Percentiles rank a stretch among this genome's conserved stretches.
phyloP scores from a whole-genome alignment of 2,113 vertebrate species.

The Blennius ocellaris region DNA sequence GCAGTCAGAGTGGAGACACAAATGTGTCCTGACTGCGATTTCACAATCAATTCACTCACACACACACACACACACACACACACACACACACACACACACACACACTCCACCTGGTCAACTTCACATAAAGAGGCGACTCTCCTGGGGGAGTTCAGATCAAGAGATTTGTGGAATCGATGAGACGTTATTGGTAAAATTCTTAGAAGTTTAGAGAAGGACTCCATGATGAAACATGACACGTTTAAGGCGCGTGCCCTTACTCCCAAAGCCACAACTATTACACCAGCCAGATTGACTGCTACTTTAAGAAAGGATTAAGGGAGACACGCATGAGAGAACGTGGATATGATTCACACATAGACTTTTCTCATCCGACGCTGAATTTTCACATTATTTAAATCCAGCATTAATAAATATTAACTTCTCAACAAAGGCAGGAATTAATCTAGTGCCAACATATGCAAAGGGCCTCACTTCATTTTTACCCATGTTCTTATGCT shows the following conservation, averaged over 20 bases:
- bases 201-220: constrained; percentile 29
- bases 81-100: background rate
- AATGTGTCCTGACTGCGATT: constrained; percentile 40
- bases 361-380: background rate
- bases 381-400: background rate
- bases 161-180: constrained; percentile 56
- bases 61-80: no score
- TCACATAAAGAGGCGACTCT: constrained; percentile 6
- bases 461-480: no score
- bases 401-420: no score
- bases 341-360: constrained; percentile 20
- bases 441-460: background rate
- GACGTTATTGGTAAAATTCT: constrained; percentile 38
- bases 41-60: constrained; percentile 51
- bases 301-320: constrained; percentile 36
- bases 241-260: constrained; percentile 6
- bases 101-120: constrained; percentile 29
- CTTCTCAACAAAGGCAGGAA: no score
- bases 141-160: constrained; percentile 30
- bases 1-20: constrained; percentile 20
- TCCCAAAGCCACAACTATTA: constrained; percentile 25
- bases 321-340: constrained; percentile 21
- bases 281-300: constrained; percentile 38
- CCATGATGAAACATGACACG: constrained; percentile 22
- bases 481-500: no score